phyloP scores from a whole-genome alignment of 2,888 invertebrate species.

The Meganola albula region DNA sequence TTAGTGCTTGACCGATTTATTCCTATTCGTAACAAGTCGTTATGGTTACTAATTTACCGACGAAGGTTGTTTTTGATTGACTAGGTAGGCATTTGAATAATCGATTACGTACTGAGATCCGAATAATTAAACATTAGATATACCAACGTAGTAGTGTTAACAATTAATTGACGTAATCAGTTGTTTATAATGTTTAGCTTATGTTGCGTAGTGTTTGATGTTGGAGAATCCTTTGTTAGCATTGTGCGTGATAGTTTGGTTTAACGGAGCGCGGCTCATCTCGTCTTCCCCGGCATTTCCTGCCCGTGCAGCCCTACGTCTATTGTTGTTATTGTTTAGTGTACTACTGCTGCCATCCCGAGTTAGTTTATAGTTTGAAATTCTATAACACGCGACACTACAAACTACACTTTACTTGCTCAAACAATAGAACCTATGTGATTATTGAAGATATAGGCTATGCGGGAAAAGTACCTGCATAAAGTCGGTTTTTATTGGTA shows the following conservation, averaged over 20 bases:
- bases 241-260: slow-evolving; percentile 56
- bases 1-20: too few relatives aligned
- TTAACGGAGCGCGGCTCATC: slow-evolving; percentile 38
- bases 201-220: slow-evolving; percentile 28
- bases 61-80: slow-evolving; percentile 17
- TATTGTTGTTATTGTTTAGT: slow-evolving; percentile 59
- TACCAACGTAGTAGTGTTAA: slow-evolving; percentile 14
- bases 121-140: slow-evolving; percentile 19
- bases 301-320: slow-evolving; percentile 39
- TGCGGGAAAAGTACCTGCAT: too few relatives aligned
- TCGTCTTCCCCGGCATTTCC: slow-evolving; percentile 62
- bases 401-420: too few relatives aligned
- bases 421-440: too few relatives aligned
- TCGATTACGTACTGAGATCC: slow-evolving; percentile 21
- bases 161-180: slow-evolving; percentile 13
- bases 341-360: slow-evolving; percentile 17
- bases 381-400: slow-evolving; percentile 20
- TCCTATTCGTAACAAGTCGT: too few relatives aligned
- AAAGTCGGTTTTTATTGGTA: too few relatives aligned
- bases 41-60: slow-evolving; percentile 26
- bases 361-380: slow-evolving; percentile 30
- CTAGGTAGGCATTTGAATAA: slow-evolving; percentile 12
- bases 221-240: slow-evolving; percentile 45
- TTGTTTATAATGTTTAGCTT: slow-evolving; percentile 42
- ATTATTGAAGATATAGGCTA: too few relatives aligned